Percentiles rank a stretch among this genome's conserved stretches.
phyloP scores from a whole-genome alignment of 2,113 vertebrate species.

The Oryzias celebensis region DNA sequence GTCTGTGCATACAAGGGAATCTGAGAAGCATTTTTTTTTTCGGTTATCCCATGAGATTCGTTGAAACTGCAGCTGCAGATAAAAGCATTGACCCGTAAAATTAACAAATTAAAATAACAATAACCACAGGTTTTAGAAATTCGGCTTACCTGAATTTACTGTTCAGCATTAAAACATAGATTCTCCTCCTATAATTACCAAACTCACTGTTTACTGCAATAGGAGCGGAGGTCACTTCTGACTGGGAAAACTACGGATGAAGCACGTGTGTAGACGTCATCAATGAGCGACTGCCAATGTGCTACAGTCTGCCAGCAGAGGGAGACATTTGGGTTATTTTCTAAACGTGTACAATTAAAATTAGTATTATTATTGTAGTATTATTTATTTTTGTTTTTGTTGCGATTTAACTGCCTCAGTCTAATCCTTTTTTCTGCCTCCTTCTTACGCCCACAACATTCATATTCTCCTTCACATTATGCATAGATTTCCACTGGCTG shows the following conservation, averaged over 20 bases:
- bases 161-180: not conserved
- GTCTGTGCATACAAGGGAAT: constrained; percentile 22
- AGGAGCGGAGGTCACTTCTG: not conserved
- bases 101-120: not conserved
- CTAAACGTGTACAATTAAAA: too few relatives aligned
- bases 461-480: too few relatives aligned
- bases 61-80: not conserved
- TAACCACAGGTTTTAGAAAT: not conserved
- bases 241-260: not conserved
- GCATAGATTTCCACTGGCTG: too few relatives aligned
- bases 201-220: not conserved
- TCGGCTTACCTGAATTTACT: not conserved
- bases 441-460: too few relatives aligned
- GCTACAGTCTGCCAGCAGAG: constrained; percentile 21
- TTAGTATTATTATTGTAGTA: too few relatives aligned
- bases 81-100: not conserved
- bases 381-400: too few relatives aligned
- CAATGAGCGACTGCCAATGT: constrained; percentile 51
- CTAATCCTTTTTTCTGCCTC: too few relatives aligned
- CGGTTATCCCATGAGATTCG: not conserved
- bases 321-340: not conserved
- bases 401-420: too few relatives aligned
- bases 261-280: constrained; percentile 50
- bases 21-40: constrained; percentile 13
- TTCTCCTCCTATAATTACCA: not conserved